Conservation (phyloP, 2,888 invertebrate genomes). For the Pteria penguin region DNA sequence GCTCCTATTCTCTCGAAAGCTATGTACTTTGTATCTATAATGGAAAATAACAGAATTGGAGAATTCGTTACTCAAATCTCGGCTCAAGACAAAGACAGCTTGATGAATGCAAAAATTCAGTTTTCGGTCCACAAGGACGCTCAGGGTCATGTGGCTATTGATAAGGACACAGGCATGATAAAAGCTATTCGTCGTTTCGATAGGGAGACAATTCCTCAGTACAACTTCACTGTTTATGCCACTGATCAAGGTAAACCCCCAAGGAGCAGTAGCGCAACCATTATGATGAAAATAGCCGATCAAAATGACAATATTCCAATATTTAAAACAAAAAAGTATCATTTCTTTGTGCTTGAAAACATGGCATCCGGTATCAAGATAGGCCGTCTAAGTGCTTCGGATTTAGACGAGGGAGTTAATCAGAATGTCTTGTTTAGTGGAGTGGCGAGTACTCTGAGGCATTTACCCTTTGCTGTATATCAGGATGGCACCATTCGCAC, state of each 20-base stretch:
- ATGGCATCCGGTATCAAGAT: slow-evolving; percentile 53
- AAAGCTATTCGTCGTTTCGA: slow-evolving; percentile 63
- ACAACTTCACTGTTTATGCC: slow-evolving; percentile 65
- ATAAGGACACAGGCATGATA: slow-evolving; percentile 61
- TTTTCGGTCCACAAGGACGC: slow-evolving; percentile 62
- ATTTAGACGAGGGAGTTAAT: slow-evolving; percentile 64
- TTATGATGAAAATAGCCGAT: slow-evolving; percentile 62
- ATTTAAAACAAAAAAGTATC: slow-evolving; percentile 59
- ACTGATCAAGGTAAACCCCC: slow-evolving; percentile 63
- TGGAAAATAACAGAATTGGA: slow-evolving; percentile 72
- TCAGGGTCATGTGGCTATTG: slow-evolving; percentile 59
- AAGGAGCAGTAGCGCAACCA: slow-evolving; percentile 56
- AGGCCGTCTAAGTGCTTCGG: slow-evolving; percentile 61
- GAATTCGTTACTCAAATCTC: slow-evolving; percentile 64
- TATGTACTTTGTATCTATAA: slow-evolving; percentile 60
- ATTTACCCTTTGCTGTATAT: slow-evolving; percentile 60
- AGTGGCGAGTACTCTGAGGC: slow-evolving; percentile 31
- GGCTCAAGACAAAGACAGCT: slow-evolving; percentile 69
- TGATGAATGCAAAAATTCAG: slow-evolving; percentile 57
- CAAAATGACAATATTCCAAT: slow-evolving; percentile 68
- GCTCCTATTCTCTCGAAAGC: slow-evolving; percentile 64
- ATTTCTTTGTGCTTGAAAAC: slow-evolving; percentile 63
- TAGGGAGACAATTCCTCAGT: slow-evolving; percentile 56
- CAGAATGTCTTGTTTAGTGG: slow-evolving; percentile 61
- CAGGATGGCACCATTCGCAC: slow-evolving; percentile 64